phyloP scores from a whole-genome alignment of 2,888 invertebrate species.

The Scaptodrosophila latifasciaeformis region DNA sequence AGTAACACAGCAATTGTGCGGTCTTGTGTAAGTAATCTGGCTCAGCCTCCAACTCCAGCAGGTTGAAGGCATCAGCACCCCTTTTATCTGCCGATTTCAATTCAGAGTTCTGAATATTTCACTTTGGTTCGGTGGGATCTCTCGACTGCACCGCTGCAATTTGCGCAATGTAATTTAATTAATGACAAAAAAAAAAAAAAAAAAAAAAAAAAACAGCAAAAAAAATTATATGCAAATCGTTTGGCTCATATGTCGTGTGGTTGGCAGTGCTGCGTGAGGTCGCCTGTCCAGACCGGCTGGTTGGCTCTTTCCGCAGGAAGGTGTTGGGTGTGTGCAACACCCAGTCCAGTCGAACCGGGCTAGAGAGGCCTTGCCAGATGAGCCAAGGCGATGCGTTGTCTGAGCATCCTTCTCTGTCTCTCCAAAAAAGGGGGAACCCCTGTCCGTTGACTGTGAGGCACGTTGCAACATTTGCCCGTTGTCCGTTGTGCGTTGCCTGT shows the following conservation, averaged over 20 bases:
- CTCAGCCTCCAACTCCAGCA: no score
- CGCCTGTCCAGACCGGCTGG: conserved; percentile 10
- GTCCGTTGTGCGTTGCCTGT: conserved; percentile 25
- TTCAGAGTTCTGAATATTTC: no score
- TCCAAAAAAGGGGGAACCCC: no score
- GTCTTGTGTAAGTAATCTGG: no score
- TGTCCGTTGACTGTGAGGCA: not conserved
- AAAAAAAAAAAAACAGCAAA: conserved; percentile 62
- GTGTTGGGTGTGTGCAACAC: conserved; percentile 11
- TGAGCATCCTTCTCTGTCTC: not conserved
- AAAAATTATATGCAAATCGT: conserved; percentile 58
- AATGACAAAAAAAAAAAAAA: conserved; percentile 63
- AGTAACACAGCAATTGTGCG: no score
- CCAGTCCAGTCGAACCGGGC: not conserved
- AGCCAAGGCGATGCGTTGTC: conserved; percentile 2
- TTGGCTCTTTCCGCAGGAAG: not conserved
- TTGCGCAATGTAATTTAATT: conserved; percentile 73
- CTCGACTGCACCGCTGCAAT: conserved; percentile 49
- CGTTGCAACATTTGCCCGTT: conserved; percentile 22
- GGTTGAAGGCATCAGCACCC: no score
- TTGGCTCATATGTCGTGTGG: conserved; percentile 37
- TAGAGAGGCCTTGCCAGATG: not conserved
- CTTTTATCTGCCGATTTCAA: no score
- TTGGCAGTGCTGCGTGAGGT: conserved; percentile 3
- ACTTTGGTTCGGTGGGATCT: not conserved